Evolutionary conservation across 2,113 vertebrate genomes (phyloP).

Genomic region (Nerophis lumbriciformis): DNA sequence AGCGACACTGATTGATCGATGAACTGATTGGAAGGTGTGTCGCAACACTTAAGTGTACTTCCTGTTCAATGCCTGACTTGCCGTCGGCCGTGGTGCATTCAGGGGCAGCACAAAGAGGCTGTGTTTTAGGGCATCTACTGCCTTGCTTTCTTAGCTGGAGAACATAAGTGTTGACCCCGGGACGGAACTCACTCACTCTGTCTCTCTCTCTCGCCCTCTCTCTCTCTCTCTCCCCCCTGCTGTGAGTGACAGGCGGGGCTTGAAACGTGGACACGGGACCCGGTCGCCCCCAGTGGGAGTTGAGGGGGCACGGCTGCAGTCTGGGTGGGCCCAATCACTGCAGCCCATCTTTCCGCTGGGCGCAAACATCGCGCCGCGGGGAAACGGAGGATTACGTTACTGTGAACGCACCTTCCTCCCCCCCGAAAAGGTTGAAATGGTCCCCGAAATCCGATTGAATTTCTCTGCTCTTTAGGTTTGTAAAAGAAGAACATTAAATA

Average conservation of each 20-base stretch:
- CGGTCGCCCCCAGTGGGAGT: conserved; percentile 66
- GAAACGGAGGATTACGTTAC: conserved; percentile 62
- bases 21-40: background rate
- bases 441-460: conserved; percentile 60
- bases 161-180: conserved; percentile 76
- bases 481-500: conserved; percentile 75
- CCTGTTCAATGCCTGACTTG: conserved; percentile 12
- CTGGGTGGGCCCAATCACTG: conserved; percentile 71
- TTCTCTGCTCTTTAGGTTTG: conserved; percentile 71
- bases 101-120: conserved; percentile 64
- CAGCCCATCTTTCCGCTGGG: conserved; percentile 60
- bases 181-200: conserved; percentile 60
- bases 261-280: conserved; percentile 67
- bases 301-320: conserved; percentile 64
- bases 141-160: conserved; percentile 81
- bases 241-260: conserved; percentile 68
- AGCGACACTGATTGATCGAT: background rate
- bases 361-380: conserved; percentile 59
- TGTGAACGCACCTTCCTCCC: conserved; percentile 28
- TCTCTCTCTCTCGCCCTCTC: conserved; percentile 4
- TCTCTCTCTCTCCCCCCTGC: conserved; percentile 59
- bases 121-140: conserved; percentile 56
- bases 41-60: conserved; percentile 1
- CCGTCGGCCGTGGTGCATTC: background rate
- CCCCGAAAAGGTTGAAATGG: conserved; percentile 6